Evolutionary conservation across 2,888 invertebrate species (phyloP).

Genomic region (Synanthedon andrenaeformis): DNA sequence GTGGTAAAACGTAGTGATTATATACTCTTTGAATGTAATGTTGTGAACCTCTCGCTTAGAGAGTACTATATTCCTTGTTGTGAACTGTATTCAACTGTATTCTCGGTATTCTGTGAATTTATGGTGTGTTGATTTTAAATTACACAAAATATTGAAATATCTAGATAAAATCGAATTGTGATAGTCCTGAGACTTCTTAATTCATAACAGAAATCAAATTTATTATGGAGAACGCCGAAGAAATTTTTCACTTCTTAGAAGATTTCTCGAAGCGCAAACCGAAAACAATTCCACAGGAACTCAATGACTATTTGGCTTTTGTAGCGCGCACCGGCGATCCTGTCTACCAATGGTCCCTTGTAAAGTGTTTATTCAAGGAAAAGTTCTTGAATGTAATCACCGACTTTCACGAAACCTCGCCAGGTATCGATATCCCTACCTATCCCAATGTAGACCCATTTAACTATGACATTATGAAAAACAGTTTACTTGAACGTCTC

Average conservation of each 20-base stretch:
- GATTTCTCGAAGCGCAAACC: constrained; percentile 81
- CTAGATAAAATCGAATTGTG: no score
- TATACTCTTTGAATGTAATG: no score
- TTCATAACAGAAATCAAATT: background rate
- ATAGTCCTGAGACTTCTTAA: no score
- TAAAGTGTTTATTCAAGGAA: constrained; percentile 89
- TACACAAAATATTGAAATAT: no score
- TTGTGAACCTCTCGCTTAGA: no score
- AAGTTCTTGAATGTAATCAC: constrained; percentile 89
- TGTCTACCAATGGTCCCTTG: constrained; percentile 90
- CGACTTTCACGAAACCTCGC: constrained; percentile 86
- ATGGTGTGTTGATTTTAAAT: no score
- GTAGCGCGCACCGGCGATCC: constrained; percentile 96
- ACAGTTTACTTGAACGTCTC: constrained; percentile 81
- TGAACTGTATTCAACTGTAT: no score
- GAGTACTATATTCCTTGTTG: no score
- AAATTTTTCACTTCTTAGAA: constrained; percentile 84
- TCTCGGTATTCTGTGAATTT: no score
- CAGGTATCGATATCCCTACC: constrained; percentile 81
- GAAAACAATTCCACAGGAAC: constrained; percentile 86
- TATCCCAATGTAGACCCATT: constrained; percentile 93
- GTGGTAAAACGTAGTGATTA: no score
- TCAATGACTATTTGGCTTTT: constrained; percentile 90
- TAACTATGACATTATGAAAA: constrained; percentile 90
- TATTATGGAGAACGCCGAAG: constrained; percentile 86